Evolutionary conservation across 30 jellyfish, hydroid and myxozoan species (phyloP), one percentile per base, ranked within the genome.

Genomic region (Aurelia sp.): DNA sequence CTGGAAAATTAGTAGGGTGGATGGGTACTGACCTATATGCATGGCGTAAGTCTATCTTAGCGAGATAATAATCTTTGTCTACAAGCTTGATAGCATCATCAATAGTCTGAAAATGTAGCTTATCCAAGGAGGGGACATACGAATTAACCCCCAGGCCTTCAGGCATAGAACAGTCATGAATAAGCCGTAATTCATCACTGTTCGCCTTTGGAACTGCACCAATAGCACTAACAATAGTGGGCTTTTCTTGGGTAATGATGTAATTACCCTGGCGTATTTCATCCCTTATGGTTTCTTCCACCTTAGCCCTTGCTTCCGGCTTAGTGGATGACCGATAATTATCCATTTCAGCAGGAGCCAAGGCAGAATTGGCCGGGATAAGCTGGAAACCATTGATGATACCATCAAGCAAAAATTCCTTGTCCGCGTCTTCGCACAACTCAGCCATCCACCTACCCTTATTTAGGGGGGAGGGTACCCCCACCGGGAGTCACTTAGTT

Each of bases 371-470:
- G 30, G 53, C 52, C 10, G 77, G 77, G 20, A 66, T 18, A 27
- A 66, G 77, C 77, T 66, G 47, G 16, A 66, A 66, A 66, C 77
- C 77, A 35, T 66, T 66, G 41, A 35, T 7, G 7, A 66, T 35
- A 11, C 77, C 77, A 7, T 66, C 77, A 66, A 66, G 77, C n/a
- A 66, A 22, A 12, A 66, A 66, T 15, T 66, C 41, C 63, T 66
- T 66, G 63, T 66, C 77, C 1, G 8, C 52, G 17, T 66, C 77
- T 5, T 35, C 77, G 15, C 16, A 4, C 47, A 66, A 35, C 77
- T 66, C 77, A 27, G 13, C 6, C 8, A 4, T 27, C 77, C 77
- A 66, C 47, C 20, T 4, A 4, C n/a, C 47, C 41, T 18, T 15
- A 4, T 27, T 22, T 66, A 66, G 63, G 77, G 47, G 47, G 17